A percentile compares a stretch with the other conserved stretches of the same genome.
phyloP scores from a whole-genome alignment of 2,113 vertebrate genomes.

The Stigmatopora argus region DNA sequence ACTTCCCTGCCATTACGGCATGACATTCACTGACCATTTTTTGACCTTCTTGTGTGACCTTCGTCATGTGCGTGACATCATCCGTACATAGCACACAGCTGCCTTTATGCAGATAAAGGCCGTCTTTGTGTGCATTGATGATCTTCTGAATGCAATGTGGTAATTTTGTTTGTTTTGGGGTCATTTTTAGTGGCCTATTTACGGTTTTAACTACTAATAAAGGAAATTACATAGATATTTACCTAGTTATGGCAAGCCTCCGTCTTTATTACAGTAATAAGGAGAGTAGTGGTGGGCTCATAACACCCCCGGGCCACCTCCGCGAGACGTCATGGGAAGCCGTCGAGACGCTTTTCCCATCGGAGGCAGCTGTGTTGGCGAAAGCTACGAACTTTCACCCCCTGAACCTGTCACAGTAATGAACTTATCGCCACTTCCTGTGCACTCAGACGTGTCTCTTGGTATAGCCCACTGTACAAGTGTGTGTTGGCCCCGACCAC shows the following conservation, averaged over 20 bases:
- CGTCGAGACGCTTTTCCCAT: slow-evolving; percentile 14
- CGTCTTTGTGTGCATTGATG: slow-evolving; percentile 23
- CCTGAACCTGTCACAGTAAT: slow-evolving; percentile 16
- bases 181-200: background rate
- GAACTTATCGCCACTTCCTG: slow-evolving; percentile 54
- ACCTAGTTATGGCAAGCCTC: background rate
- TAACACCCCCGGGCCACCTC: background rate
- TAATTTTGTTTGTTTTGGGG: background rate
- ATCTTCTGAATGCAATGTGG: background rate
- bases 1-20: slow-evolving; percentile 9
- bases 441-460: slow-evolving; percentile 6
- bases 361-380: background rate
- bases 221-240: background rate
- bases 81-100: slow-evolving; percentile 10
- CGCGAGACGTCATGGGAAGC: slow-evolving; percentile 17
- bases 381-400: slow-evolving; percentile 20
- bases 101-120: slow-evolving; percentile 13
- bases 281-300: background rate
- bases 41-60: slow-evolving; percentile 31
- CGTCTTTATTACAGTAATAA: slow-evolving; percentile 5
- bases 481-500: background rate
- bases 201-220: background rate
- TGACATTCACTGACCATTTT: slow-evolving; percentile 39
- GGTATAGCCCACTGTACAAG: slow-evolving; percentile 44
- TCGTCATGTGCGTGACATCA: slow-evolving; percentile 28